phyloP scores from a whole-genome alignment of 1,140 invertebrate genomes.

The Ganaspis sp. region DNA sequence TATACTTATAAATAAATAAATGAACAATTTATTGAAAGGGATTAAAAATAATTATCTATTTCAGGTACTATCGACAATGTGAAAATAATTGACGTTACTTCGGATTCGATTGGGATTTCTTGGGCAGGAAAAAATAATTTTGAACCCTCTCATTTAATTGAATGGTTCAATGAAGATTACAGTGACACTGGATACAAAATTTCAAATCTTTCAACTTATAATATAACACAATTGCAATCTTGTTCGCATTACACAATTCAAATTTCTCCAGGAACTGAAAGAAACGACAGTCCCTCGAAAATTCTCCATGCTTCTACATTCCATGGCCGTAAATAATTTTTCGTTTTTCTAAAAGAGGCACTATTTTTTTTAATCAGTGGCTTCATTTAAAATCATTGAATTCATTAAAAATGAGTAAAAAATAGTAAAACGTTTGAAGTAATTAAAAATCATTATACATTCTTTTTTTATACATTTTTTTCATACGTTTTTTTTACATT shows the following conservation, averaged over 20 bases:
- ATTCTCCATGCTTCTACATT: background rate
- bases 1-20: too few species aligned
- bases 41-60: too few species aligned
- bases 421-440: too few species aligned
- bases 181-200: background rate
- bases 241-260: constrained; percentile 51
- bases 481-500: too few species aligned
- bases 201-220: constrained; percentile 10
- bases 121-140: background rate
- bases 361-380: too few species aligned
- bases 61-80: background rate
- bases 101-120: constrained; percentile 9
- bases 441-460: too few species aligned
- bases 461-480: too few species aligned
- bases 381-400: too few species aligned
- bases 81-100: background rate
- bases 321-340: background rate
- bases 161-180: background rate
- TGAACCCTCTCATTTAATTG: background rate
- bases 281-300: background rate
- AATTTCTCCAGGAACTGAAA: constrained; percentile 36
- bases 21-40: too few species aligned
- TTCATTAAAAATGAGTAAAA: too few species aligned
- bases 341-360: too few species aligned
- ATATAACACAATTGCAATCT: background rate